A percentile compares a stretch with the other conserved stretches of the same genome.
Conservation (phyloP, 2,113 vertebrate species). For the Rallus limicola region DNA sequence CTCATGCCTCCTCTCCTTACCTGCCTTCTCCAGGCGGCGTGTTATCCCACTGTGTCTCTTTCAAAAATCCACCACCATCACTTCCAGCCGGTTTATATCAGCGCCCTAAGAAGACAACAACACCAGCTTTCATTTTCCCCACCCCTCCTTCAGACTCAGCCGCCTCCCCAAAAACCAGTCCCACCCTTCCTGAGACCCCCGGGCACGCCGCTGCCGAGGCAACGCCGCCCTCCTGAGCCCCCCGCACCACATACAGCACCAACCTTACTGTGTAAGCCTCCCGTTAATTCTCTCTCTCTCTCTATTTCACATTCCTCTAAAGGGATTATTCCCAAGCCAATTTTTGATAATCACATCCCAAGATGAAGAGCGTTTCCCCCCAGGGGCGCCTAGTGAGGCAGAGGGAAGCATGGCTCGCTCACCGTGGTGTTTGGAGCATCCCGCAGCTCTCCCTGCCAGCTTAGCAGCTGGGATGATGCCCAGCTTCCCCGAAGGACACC, state of each 20-base stretch:
- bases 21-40: neutral
- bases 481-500: neutral
- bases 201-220: neutral
- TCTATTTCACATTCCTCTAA: neutral
- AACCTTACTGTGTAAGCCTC: neutral
- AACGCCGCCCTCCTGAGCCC: neutral
- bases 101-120: neutral
- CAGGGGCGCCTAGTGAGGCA: neutral
- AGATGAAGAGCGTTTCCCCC: fast-evolving
- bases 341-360: neutral
- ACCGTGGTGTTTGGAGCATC: neutral
- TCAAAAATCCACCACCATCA: too few relatives aligned
- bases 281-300: neutral
- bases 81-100: neutral
- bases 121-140: neutral
- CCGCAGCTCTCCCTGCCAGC: neutral
- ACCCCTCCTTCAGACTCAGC: neutral
- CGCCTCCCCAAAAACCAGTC: neutral
- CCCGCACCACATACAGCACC: fast-evolving
- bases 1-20: neutral
- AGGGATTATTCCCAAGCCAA: constrained; percentile 31
- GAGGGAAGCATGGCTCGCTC: neutral
- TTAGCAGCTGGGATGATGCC: neutral
- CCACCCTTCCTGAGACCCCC: neutral
- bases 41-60: fast-evolving